phyloP scores from a whole-genome alignment of 2,888 invertebrate species.

The Oegoconia quadripuncta region DNA sequence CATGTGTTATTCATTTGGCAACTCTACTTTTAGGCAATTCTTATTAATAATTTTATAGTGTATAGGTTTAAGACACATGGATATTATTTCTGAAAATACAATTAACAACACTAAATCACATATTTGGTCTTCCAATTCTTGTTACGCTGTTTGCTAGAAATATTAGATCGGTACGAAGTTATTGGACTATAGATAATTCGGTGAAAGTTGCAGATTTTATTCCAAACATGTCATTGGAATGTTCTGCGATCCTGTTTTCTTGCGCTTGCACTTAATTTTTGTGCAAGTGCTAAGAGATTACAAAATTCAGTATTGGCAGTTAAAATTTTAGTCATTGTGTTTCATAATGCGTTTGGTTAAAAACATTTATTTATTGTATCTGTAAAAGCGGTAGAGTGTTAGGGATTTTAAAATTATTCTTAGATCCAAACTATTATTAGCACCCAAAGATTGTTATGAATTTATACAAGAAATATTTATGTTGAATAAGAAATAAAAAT shows the following conservation, averaged over 20 bases:
- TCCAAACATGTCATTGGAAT: no score
- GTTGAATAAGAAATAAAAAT: slow-evolving; percentile 76
- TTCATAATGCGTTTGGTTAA: slow-evolving; percentile 33
- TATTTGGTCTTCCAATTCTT: slow-evolving; percentile 26
- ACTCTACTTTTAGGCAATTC: no score
- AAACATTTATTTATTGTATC: slow-evolving; percentile 37
- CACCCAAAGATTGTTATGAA: slow-evolving; percentile 79
- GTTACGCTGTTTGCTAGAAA: no score
- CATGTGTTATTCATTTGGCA: no score
- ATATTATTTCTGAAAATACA: background rate
- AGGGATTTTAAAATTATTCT: slow-evolving; percentile 57
- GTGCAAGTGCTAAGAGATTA: background rate
- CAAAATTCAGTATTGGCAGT: slow-evolving; percentile 11
- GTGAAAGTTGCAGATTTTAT: no score
- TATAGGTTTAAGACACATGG: background rate
- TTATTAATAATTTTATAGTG: no score
- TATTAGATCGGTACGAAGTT: no score
- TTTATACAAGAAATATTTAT: slow-evolving; percentile 79
- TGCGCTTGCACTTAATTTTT: background rate
- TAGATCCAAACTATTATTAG: slow-evolving; percentile 55
- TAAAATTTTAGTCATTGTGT: slow-evolving; percentile 65
- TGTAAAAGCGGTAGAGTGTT: slow-evolving; percentile 28
- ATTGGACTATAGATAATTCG: no score
- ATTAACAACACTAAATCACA: slow-evolving; percentile 4
- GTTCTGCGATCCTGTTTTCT: no score